These are phyloP conservation scores for Candoia aspera DNA, from an alignment of 2,113 vertebrate genomes.

Conservation along the genomic window DNA sequence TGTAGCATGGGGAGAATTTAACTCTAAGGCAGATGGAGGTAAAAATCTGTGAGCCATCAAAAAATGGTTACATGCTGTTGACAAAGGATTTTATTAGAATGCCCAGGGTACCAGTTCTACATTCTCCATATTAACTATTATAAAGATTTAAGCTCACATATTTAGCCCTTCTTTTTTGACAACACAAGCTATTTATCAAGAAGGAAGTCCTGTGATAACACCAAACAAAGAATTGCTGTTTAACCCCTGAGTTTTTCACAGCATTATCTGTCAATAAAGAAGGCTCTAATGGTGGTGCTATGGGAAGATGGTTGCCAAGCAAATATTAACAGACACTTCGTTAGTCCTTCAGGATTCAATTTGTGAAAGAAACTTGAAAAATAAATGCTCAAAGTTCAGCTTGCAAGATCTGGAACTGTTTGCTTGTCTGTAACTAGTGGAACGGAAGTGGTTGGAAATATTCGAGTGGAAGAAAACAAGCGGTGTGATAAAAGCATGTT, in stretches of 20 bases:
- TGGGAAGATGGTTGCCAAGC: not conserved
- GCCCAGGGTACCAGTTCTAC: accelerated
- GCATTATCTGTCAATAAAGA: slow-evolving; percentile 17
- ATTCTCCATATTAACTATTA: not conserved
- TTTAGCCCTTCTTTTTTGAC: not conserved
- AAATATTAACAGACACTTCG: slow-evolving; percentile 45
- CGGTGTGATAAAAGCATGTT: not conserved
- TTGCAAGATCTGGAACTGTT: slow-evolving; percentile 11
- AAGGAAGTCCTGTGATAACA: not conserved
- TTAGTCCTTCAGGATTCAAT: not conserved
- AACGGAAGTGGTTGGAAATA: not conserved
- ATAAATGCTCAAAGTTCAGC: slow-evolving; percentile 33
- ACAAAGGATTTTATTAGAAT: not conserved
- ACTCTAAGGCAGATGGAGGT: not conserved
- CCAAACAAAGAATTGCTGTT: slow-evolving; percentile 26
- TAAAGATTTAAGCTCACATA: not conserved
- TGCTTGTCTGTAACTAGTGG: not conserved
- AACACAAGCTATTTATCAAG: not conserved
- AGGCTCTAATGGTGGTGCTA: not conserved
- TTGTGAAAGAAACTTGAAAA: slow-evolving; percentile 36
- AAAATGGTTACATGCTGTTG: not conserved
- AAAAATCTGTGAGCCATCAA: not conserved
- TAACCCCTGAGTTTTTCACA: slow-evolving; percentile 5
- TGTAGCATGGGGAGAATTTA: not conserved
- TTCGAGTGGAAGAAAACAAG: not conserved